These are phyloP conservation scores for Diachrysia chrysitis DNA, from an alignment of 2,888 invertebrate genomes.

Conservation along the genomic window DNA sequence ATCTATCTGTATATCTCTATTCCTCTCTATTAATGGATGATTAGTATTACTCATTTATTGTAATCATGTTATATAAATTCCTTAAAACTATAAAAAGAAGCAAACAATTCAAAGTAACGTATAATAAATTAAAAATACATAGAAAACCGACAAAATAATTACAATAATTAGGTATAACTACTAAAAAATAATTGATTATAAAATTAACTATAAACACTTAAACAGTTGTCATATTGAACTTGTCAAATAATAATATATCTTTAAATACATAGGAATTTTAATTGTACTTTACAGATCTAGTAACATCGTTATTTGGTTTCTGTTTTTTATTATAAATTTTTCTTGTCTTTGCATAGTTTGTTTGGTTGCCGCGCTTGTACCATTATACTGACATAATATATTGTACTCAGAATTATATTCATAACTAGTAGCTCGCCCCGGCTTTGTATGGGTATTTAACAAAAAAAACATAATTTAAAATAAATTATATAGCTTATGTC, in stretches of 20 bases:
- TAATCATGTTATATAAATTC: not conserved
- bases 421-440: too few species aligned
- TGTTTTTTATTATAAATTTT: too few species aligned
- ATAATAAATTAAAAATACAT: constrained; percentile 49
- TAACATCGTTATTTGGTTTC: not conserved
- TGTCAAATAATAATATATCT: not conserved
- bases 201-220: constrained; percentile 31
- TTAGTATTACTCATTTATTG: too few species aligned
- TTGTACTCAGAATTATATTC: too few species aligned
- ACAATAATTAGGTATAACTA: constrained; percentile 25
- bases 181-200: constrained; percentile 38
- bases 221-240: not conserved
- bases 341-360: too few species aligned
- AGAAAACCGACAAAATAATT: constrained; percentile 28
- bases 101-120: constrained; percentile 24
- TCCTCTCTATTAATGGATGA: too few species aligned
- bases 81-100: not conserved
- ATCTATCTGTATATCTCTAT: too few species aligned
- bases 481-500: too few species aligned
- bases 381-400: too few species aligned
- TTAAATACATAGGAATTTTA: constrained; percentile 35
- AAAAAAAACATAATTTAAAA: too few species aligned
- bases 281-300: constrained; percentile 47
- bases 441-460: too few species aligned
- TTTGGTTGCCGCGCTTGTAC: too few species aligned